Evolutionary conservation across 2,888 invertebrate species (phyloP), one percentile per base, ranked within the genome.

Genomic region (Pammene fasciana): DNA sequence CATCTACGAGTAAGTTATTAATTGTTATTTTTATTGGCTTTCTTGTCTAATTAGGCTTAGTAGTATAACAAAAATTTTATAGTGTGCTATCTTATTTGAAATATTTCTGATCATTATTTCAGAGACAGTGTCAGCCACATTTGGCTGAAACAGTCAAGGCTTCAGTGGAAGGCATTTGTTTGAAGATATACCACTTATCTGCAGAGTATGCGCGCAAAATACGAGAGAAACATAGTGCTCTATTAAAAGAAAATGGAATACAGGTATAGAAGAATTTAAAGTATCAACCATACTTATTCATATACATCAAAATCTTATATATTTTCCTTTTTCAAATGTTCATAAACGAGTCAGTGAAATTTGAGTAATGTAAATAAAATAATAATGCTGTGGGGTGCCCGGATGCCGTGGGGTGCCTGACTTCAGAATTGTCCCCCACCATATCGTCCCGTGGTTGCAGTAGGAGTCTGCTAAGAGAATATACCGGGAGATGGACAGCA

Each of bases 91-190:
- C 61, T 72, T 46, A 10, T 14, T 43, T 73, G 36, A 26, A 52
- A 26, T n/a, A 18, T 6, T 0, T 62, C 13, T n/a, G 0, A 50
- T 38, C 8, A 68, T 74, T 74, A 68, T 89, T 92, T 71, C 86
- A 94, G 93, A 95, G 97, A 61, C 98, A 98, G 85, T 99, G 99
- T 86, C 99, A 99, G 86, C 99, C 99, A 5, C 98, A 99, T 89
- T 93, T 99, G 68, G 97, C 97, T 9, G 98, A 98, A 87, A 98
- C 98, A 0, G 99, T 98, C 0, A 98, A 98, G 87, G 95, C 95
- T 45, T 98, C 98, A 11, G 99, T 99, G 5, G 99, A 99, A 90
- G 97, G 98, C 46, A 97, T 99, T 75, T 99, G 99, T 86, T 93
- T 96, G 66, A 99, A 99, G 92, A 97, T 99, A 73, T 98, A 97